Conservation (phyloP, 2,888 invertebrate species). For the Agrochola litura region DNA sequence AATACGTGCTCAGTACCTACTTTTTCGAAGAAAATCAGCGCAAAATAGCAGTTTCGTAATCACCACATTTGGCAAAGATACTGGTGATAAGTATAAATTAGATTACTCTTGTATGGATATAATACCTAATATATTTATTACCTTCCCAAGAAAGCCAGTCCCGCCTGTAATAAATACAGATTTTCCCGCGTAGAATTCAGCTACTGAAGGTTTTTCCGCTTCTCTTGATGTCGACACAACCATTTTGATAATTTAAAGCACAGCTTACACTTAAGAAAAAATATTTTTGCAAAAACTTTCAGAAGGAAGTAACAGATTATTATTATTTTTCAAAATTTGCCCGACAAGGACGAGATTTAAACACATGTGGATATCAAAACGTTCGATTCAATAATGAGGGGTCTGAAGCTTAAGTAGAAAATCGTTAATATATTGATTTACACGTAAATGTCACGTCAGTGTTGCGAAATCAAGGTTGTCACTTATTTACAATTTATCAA, state of each 20-base stretch:
- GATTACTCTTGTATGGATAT: not conserved
- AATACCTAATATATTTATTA: conserved; percentile 67
- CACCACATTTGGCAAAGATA: not conserved
- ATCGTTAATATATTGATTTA: conserved; percentile 7
- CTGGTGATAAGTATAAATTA: not conserved
- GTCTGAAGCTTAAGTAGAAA: conserved; percentile 1
- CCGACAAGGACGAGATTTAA: too few relatives aligned
- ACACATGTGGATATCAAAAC: conserved; percentile 15
- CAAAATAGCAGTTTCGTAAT: not conserved
- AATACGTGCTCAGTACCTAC: too few relatives aligned
- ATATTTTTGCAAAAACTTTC: not conserved
- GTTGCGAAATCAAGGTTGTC: conserved; percentile 8
- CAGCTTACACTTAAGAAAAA: not conserved
- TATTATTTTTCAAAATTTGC: not conserved
- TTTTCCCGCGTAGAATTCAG: conserved; percentile 91
- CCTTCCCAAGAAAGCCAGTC: conserved; percentile 95
- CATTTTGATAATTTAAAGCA: conserved; percentile 38
- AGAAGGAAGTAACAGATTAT: not conserved
- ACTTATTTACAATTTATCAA: not conserved
- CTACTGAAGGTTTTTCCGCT: conserved; percentile 43
- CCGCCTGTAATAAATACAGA: conserved; percentile 93
- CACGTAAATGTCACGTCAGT: not conserved
- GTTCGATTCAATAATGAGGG: conserved; percentile 20
- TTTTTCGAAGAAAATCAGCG: too few relatives aligned
- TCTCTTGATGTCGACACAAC: conserved; percentile 8